Evolutionary conservation across 2,113 vertebrate species (phyloP), one percentile per base, ranked within the genome.

Genomic region (Tursiops truncatus): DNA sequence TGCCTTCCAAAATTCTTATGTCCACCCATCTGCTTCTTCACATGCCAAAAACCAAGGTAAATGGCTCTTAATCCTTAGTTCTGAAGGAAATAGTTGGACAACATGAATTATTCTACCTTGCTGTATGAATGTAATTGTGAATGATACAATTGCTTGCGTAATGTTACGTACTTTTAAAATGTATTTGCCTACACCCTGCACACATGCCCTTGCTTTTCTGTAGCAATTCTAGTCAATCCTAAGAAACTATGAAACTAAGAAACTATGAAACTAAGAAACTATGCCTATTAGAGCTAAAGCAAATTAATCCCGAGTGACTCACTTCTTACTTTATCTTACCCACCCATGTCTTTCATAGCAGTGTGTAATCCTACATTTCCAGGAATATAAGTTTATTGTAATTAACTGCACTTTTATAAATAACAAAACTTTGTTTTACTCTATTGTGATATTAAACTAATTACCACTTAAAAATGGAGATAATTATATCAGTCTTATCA

Each of bases 21-120:
- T 95, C 95, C 73, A 95, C 77, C 83, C 97, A 96, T 97, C 94
- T 97, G 95, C 70, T 91, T 97, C 90, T 89, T 74, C 89, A 86
- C 87, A 94, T 95, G 96, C 83, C 95, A 96, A 84, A 68, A 96
- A 50, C 53, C 25, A 87, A 44, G 50, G 87, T 92, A 77, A 68
- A 95, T 60, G 68, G 63, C 21, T 94, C 15, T 91, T 91, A 93
- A 86, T 95, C 68, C 73, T 97, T 77, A 92, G 25, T 28, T 82
- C 47, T 68, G 53, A 58, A 91, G 20, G 50, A 68, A 83, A 77
- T 91, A 92, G 9, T 38, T 50, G 36, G 26, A 53, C 20, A 56
- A 36, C 36, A 60, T 86, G 56, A 73, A 74, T 36, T 53, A 44
- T 13, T 79, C 58, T 80, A 41, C 33, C 38, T 83, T 65, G 13